Evolutionary conservation across 2,888 invertebrate species (phyloP), one percentile per base, ranked within the genome.

Genomic region (Fabriciana adippe): DNA sequence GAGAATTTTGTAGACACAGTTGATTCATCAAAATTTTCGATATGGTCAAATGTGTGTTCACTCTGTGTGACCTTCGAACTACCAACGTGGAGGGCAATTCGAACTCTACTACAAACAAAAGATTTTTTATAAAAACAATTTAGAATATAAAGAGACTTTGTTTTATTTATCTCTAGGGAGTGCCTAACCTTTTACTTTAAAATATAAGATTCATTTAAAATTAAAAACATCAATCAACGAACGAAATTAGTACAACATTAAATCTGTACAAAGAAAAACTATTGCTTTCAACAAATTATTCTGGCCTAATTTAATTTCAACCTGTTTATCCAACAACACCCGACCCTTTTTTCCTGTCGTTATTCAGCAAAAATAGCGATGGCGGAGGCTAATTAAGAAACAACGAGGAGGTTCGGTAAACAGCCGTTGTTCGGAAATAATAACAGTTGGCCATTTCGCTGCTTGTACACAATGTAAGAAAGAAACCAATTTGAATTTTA

Each of bases 311-410:
- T 66, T 66, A 55, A 66, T 59, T 61, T 61, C 21, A 61, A 61
- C 60, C 60, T 66, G 59, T 54, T 69, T 60, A 64, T 60, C 61
- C 55, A 62, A n/a, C 48, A 31, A 53, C 55, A 53, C 67, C 67
- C 50, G 55, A 67, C 60, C 64, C 64, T 64, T 57, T 64, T 60
- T 68, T 68, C 53, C 67, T 67, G 55, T 61, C 55, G 51, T 63
- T 61, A 68, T 47, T 62, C 59, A 67, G 63, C 61, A 68, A 68
- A 73, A 72, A 70, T 64, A 62, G 64, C 61, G 65, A 50, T 50
- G 60, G 63, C 66, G 64, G 64, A 57, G 59, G 62, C 69, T 72
- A 72, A 72, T 72, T 72, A 72, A 66, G 71, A 72, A 70, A 70
- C 59, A 67, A 69, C 72, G 65, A 63, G 59, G 55, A 66, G 69